These are phyloP conservation scores for Copidosoma floridanum DNA, from an alignment of 1,140 invertebrate genomes.

Conservation along the genomic window DNA sequence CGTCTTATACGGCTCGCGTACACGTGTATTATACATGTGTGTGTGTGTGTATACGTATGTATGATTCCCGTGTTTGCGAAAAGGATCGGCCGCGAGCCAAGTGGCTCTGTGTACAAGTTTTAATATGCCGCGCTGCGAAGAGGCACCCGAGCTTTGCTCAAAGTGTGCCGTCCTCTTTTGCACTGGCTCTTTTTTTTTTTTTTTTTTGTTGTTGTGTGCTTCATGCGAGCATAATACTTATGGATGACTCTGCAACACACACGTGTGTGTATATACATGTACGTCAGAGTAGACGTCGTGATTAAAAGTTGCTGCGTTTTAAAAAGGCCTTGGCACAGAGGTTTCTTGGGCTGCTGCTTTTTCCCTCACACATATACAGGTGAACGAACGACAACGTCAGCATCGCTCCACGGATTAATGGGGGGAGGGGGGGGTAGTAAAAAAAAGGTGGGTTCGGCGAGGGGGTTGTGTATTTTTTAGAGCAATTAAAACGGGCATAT, in stretches of 20 bases:
- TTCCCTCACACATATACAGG: too few species aligned
- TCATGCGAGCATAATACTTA: too few species aligned
- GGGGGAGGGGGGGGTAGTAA: neutral
- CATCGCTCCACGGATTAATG: neutral
- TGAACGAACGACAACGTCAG: neutral
- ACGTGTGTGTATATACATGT: too few species aligned
- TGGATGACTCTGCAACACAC: too few species aligned
- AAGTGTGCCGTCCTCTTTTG: too few species aligned
- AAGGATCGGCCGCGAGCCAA: slow-evolving; percentile 43
- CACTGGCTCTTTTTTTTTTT: too few species aligned
- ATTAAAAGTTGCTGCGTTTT: slow-evolving; percentile 47
- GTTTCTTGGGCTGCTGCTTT: neutral
- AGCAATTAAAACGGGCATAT: slow-evolving; percentile 26
- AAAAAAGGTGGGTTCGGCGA: neutral
- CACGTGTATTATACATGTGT: too few species aligned
- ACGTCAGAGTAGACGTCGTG: slow-evolving; percentile 30
- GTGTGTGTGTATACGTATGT: too few species aligned
- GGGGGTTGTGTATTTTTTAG: slow-evolving; percentile 6
- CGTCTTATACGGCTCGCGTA: slow-evolving; percentile 56
- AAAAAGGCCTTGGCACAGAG: too few species aligned
- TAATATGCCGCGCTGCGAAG: slow-evolving; percentile 48
- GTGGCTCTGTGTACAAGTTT: slow-evolving; percentile 40
- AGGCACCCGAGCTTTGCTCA: too few species aligned
- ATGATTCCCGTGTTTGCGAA: slow-evolving; percentile 56
- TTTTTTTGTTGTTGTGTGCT: too few species aligned